A percentile compares a stretch with the other conserved stretches of the same genome.
Conservation (phyloP, 2,797 vertebrate genomes). For the Silurus lanzhouensis region DNA sequence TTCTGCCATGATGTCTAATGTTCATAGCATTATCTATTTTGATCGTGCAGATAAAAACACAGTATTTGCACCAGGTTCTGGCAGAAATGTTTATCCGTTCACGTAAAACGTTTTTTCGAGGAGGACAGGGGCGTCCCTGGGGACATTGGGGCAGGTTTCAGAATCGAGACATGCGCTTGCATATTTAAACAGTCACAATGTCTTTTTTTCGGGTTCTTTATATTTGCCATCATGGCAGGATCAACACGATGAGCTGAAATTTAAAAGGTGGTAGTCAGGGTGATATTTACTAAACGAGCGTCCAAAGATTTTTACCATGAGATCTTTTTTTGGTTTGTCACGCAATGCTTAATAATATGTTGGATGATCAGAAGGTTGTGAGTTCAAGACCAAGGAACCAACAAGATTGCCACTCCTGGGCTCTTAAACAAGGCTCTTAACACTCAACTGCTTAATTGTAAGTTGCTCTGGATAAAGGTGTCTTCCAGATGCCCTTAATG, state of each 20-base stretch:
- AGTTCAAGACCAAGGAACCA: too few species aligned
- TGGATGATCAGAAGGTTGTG: too few species aligned
- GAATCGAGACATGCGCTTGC: constrained; percentile 31
- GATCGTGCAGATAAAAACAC: background rate
- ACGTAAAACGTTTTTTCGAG: constrained; percentile 6
- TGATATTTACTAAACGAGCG: constrained; percentile 22
- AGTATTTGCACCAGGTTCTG: background rate
- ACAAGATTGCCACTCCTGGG: too few species aligned
- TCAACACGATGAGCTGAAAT: constrained; percentile 31
- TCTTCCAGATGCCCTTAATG: too few species aligned
- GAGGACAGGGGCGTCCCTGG: constrained; percentile 18
- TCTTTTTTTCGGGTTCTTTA: constrained; percentile 13
- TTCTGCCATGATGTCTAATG: background rate
- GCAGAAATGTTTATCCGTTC: constrained; percentile 30
- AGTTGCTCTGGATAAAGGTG: too few species aligned
- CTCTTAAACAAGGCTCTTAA: too few species aligned
- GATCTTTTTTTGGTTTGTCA: too few species aligned
- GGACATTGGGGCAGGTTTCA: background rate
- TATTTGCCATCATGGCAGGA: constrained; percentile 26
- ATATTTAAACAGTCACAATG: constrained; percentile 35
- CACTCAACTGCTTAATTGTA: too few species aligned
- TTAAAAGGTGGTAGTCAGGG: constrained; percentile 19
- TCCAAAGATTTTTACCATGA: background rate
- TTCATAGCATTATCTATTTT: background rate
- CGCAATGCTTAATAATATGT: too few species aligned